Evolutionary conservation across 2,888 invertebrate genomes (phyloP).

Genomic region (Eudasyphora cyanicolor): DNA sequence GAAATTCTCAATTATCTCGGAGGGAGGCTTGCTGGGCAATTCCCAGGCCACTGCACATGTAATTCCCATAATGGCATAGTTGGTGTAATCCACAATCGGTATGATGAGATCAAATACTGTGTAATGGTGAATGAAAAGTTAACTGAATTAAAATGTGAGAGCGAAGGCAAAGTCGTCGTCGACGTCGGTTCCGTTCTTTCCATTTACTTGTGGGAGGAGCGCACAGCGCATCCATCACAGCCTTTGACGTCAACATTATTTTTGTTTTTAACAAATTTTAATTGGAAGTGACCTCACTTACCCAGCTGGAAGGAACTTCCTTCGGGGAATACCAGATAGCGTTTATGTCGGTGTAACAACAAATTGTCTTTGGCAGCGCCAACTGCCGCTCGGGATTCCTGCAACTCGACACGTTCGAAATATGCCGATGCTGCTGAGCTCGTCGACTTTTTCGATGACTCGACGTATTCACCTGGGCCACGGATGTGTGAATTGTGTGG

Average conservation of each 20-base stretch:
- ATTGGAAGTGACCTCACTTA: slow-evolving; percentile 61
- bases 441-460: slow-evolving; percentile 4
- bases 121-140: slow-evolving; percentile 24
- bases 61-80: slow-evolving; percentile 84
- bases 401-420: slow-evolving; percentile 59
- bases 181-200: not conserved
- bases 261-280: slow-evolving; percentile 22
- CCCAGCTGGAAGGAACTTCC: slow-evolving; percentile 80
- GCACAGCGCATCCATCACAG: not conserved
- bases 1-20: slow-evolving; percentile 76
- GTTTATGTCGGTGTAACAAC: slow-evolving; percentile 78
- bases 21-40: slow-evolving; percentile 84
- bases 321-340: slow-evolving; percentile 81
- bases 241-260: not conserved
- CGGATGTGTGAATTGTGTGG: not conserved
- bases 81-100: slow-evolving; percentile 78
- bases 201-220: not conserved
- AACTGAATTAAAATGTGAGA: slow-evolving; percentile 43
- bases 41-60: slow-evolving; percentile 90
- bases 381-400: slow-evolving; percentile 49
- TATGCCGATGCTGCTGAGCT: slow-evolving; percentile 19
- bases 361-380: slow-evolving; percentile 61
- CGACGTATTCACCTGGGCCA: not conserved
- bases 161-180: slow-evolving; percentile 16
- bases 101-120: slow-evolving; percentile 79